These are phyloP conservation scores for Koerneria pararmatus DNA, from an alignment of 2,888 invertebrate genomes.

Conservation along the genomic window DNA sequence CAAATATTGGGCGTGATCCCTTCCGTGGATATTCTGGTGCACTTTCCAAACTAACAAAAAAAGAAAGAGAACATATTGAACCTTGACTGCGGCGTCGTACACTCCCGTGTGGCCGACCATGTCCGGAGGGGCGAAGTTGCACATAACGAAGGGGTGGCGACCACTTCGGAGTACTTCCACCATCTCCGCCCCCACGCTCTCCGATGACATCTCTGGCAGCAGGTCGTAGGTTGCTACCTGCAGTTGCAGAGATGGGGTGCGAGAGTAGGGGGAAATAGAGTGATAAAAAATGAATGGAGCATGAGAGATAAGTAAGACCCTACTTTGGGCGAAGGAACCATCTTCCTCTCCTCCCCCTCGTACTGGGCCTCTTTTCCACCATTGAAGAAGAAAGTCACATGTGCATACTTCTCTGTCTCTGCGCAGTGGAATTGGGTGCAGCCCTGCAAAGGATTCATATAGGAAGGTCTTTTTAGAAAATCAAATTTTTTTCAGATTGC, in stretches of 20 bases:
- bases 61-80: conserved; percentile 31
- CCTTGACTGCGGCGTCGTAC: conserved; percentile 61
- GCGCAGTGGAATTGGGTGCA: conserved; percentile 62
- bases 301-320: not conserved
- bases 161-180: conserved; percentile 55
- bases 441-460: conserved; percentile 31
- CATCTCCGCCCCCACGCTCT: conserved; percentile 62
- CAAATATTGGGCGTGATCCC: too few relatives aligned
- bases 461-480: too few relatives aligned
- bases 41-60: not conserved
- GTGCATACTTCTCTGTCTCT: conserved; percentile 61
- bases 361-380: conserved; percentile 62
- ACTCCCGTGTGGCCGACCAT: conserved; percentile 64
- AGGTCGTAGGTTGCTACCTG: conserved; percentile 62
- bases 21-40: too few relatives aligned
- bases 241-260: too few relatives aligned
- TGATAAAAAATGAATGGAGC: too few relatives aligned
- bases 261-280: too few relatives aligned
- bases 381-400: conserved; percentile 64
- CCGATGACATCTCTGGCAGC: conserved; percentile 62
- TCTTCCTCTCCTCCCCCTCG: conserved; percentile 60
- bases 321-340: conserved; percentile 63
- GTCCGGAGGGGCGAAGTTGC: conserved; percentile 64
- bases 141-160: conserved; percentile 63
- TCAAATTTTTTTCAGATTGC: too few relatives aligned